Base-by-base conservation (phyloP, 2,888 invertebrate species). In the Lysandra bellargus region DNA sequence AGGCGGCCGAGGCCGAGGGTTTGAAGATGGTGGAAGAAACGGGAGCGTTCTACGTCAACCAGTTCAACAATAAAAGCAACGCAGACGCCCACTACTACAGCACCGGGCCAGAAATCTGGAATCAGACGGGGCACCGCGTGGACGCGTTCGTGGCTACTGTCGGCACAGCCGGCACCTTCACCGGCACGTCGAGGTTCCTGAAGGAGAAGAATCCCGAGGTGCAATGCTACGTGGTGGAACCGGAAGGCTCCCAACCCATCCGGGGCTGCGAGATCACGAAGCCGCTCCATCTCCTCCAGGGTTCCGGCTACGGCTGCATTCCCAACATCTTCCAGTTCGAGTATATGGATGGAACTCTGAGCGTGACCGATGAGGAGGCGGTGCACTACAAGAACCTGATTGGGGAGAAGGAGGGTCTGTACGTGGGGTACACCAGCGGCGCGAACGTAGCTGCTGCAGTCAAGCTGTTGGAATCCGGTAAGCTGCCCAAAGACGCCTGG, bases 41-140 rank as follows among this genome's bases (percentile, higher is more conserved):
- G 1, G 89, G 89, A 6, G 92, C 92, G 6, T 94, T 87, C 83
- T 92, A 90, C 78, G 92, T 94, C 0, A 91, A 92, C 81, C 94
- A 94, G 82, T 94, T 93, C 80, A 88, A 87, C 80, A 94, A 94
- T 78, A 84, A 86, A 0, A 87, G 85, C 0, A 94, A 94, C 80
- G 84, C 89, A 2, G 84, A 87, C 0, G 86, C 94, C 0, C 94
- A 94, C 84, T 94, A 94, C 82, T 80, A 85, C n/a, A 88, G 89
- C 1, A 94, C 94, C 0, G 94, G 94, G 0, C 94, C 94, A 1
- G 94, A 94, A 83, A 94, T 94, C 81, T 94, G 94, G 94, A 88
- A 84, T 78, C 94, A 94, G 81, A 92, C 93, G 5, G 94, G 94
- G 12, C 89, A 92, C 33, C 91, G 83, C 2, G 88, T 94, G 1